Base-by-base conservation (phyloP, 2,797 vertebrate species). In the Epinephelus awoara region DNA sequence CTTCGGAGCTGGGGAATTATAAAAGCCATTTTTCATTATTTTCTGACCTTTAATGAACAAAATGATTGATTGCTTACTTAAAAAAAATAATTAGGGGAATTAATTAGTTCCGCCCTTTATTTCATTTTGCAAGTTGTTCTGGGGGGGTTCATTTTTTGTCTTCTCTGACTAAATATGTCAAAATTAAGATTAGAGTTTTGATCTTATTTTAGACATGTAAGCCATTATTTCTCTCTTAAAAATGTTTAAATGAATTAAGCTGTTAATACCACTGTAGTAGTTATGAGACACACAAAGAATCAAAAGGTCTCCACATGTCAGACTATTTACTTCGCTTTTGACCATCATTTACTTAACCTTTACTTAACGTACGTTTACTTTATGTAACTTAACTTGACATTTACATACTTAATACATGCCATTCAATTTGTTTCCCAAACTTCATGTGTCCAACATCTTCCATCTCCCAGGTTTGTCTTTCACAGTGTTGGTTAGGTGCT, bases 261-360 rank as follows among this genome's bases (percentile, higher is more conserved):
- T 63, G 29, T 72, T 68, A 61, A 49, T 40, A 18, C 4, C 38
- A 47, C 14, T 67, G 15, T 21, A 54, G n/a, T n/a, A 67, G 56
- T 54, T 59, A 34, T 54, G 14, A 61, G 52, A 54, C 34, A 44
- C 4, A 63, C 21, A 1, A 46, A 61, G 38, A 25, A 34, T 14
- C 57, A 17, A 54, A 46, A 61, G 25, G 23, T 52, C 7, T 68
- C 11, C 4, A 44, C 47, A 19, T 8, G 21, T 42, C 4, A 46
- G 15, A 18, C 21, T 12, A 14, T 14, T 29, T 6, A 23, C 0
- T 15, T 67, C 42, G 17, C 13, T 17, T 44, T 55, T 23, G 13
- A 66, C 21, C 29, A 42, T 27, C 21, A 3, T 23, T 54, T 67
- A 12, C 5, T 14, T 18, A 21, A 29, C 14, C 11, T 47, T 68